phyloP scores from a whole-genome alignment of 1,140 invertebrate species.

The Tetramorium simillimum region DNA sequence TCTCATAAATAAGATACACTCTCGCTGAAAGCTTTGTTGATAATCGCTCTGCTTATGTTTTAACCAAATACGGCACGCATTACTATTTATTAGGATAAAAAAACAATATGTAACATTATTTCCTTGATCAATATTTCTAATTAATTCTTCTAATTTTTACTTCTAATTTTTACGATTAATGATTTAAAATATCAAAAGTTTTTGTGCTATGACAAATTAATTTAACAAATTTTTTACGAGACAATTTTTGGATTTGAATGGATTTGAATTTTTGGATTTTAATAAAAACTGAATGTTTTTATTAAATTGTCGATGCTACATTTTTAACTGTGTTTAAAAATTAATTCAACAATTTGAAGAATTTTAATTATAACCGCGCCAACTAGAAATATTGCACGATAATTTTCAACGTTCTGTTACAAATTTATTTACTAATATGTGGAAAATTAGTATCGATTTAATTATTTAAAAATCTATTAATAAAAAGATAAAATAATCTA shows the following conservation, averaged over 20 bases:
- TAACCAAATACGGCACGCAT: neutral
- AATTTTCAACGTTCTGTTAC: neutral
- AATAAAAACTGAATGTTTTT: neutral
- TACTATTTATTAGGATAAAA: conserved; percentile 1
- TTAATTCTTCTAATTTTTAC: neutral
- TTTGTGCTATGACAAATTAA: neutral
- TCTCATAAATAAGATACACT: conserved; percentile 37
- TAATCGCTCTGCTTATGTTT: conserved; percentile 10
- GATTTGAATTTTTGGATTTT: too few species aligned
- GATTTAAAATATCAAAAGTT: neutral
- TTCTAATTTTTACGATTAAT: neutral
- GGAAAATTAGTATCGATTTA: conserved; percentile 27
- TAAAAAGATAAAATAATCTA: neutral
- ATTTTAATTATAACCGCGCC: neutral
- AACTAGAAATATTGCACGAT: neutral
- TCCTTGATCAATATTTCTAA: neutral
- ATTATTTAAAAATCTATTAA: conserved; percentile 24
- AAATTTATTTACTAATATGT: conserved; percentile 15
- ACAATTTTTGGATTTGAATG: neutral
- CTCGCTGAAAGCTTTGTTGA: conserved; percentile 34
- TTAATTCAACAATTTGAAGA: neutral
- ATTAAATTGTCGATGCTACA: too few species aligned
- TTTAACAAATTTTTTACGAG: neutral
- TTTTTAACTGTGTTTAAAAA: neutral
- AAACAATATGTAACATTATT: conserved; percentile 4